These are phyloP conservation scores for Drosophila bocqueti DNA, from an alignment of 1,140 invertebrate genomes.

Conservation along the genomic window DNA sequence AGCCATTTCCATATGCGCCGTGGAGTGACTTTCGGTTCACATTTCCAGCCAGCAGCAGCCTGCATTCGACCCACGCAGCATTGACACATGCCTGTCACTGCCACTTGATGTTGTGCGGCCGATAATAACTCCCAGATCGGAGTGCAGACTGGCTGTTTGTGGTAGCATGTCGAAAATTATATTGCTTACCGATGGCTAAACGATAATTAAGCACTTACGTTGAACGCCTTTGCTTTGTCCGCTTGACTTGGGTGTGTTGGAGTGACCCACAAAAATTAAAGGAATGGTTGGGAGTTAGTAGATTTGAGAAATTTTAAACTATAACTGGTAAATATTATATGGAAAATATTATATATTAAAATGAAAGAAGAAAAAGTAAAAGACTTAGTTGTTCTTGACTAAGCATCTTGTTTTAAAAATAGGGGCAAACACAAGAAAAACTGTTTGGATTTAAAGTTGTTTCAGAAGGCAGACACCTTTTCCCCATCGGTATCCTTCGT, in stretches of 20 bases:
- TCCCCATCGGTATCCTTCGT: too few relatives aligned
- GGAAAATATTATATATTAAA: not conserved
- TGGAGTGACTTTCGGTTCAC: constrained; percentile 34
- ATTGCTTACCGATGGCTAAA: constrained; percentile 35
- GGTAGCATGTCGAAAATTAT: constrained; percentile 65
- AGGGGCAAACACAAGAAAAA: too few relatives aligned
- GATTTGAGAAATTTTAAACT: too few relatives aligned
- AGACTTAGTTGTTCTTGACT: too few relatives aligned
- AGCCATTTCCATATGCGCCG: constrained; percentile 48
- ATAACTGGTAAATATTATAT: not conserved
- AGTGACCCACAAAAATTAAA: constrained; percentile 2
- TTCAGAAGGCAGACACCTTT: too few relatives aligned
- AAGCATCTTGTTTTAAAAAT: too few relatives aligned
- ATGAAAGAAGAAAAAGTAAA: not conserved
- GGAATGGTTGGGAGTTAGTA: not conserved
- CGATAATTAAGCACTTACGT: constrained; percentile 53
- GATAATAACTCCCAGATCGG: constrained; percentile 35
- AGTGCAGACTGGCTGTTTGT: constrained; percentile 36
- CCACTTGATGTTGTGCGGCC: constrained; percentile 50
- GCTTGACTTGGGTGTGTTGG: constrained; percentile 27
- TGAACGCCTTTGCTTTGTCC: constrained; percentile 21
- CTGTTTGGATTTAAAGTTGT: too few relatives aligned
- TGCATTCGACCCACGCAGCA: constrained; percentile 56
- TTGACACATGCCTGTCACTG: constrained; percentile 67
- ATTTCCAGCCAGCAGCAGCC: constrained; percentile 28